phyloP scores from a whole-genome alignment of 2,888 invertebrate genomes.

The Temnothorax ravouxi region DNA sequence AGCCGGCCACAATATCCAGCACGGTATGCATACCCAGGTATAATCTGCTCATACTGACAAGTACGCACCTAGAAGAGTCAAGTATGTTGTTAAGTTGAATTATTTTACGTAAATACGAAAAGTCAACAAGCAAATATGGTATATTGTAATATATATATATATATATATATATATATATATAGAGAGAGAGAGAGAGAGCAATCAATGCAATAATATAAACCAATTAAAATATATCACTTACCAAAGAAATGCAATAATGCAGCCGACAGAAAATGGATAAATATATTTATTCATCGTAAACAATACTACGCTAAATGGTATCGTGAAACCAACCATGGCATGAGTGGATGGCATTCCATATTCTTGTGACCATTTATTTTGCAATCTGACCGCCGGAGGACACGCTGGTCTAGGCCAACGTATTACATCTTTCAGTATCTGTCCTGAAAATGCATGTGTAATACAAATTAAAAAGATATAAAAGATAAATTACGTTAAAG shows the following conservation, averaged over 20 bases:
- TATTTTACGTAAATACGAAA: background rate
- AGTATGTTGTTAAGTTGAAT: conserved; percentile 4
- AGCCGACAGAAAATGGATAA: conserved; percentile 89
- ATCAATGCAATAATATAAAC: background rate
- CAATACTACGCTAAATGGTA: conserved; percentile 94
- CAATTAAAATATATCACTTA: conserved; percentile 67
- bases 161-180: too few relatives aligned
- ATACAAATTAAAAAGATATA: background rate
- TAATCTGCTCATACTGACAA: conserved; percentile 94
- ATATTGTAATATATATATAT: background rate
- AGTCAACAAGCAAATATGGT: background rate
- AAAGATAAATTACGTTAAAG: conserved; percentile 27
- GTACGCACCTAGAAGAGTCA: conserved; percentile 88
- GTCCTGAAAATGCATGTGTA: conserved; percentile 88
- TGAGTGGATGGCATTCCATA: conserved; percentile 99
- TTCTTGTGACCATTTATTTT: conserved; percentile 95
- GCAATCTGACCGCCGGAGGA: conserved; percentile 94
- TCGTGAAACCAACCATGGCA: conserved; percentile 95
- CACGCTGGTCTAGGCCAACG: conserved; percentile 94
- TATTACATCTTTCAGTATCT: conserved; percentile 95
- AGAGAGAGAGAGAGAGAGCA: too few relatives aligned
- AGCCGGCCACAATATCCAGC: conserved; percentile 94
- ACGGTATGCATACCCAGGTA: conserved; percentile 98
- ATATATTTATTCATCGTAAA: conserved; percentile 94
- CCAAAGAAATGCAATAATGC: conserved; percentile 89